phyloP scores from a whole-genome alignment of 2,113 vertebrate genomes.

The Hemicordylus capensis region DNA sequence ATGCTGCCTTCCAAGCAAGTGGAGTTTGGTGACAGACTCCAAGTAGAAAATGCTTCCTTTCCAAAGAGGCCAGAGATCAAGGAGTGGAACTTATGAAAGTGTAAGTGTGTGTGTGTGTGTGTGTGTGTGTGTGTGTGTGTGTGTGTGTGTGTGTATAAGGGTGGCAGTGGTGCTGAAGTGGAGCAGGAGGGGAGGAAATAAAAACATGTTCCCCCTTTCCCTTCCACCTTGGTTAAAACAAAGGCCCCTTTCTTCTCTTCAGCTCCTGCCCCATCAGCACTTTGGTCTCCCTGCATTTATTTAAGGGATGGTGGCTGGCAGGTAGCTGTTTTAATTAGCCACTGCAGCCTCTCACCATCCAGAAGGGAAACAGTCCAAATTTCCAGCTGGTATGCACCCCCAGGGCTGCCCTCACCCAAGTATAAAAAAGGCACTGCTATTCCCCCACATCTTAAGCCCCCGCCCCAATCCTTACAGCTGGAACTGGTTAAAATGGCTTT shows the following conservation, averaged over 20 bases:
- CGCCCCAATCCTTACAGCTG: slow-evolving; percentile 67
- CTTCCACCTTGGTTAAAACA: slow-evolving; percentile 44
- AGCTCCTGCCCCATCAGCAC: slow-evolving; percentile 36
- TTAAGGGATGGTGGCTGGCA: slow-evolving; percentile 42
- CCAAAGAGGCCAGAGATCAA: slow-evolving; percentile 17
- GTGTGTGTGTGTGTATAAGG: neutral
- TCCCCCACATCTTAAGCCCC: slow-evolving; percentile 11
- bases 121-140: neutral
- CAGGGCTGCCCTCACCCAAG: slow-evolving; percentile 35
- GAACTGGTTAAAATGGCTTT: slow-evolving; percentile 76
- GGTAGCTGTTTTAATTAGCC: slow-evolving; percentile 46
- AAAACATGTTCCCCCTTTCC: slow-evolving; percentile 43
- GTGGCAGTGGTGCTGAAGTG: neutral
- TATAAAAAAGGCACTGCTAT: slow-evolving; percentile 53
- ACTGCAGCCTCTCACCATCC: slow-evolving; percentile 28
- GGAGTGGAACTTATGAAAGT: slow-evolving; percentile 21
- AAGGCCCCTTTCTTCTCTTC: slow-evolving; percentile 56
- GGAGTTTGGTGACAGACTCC: neutral
- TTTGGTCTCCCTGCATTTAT: slow-evolving; percentile 25
- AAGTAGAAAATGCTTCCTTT: neutral
- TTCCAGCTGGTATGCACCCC: slow-evolving; percentile 18
- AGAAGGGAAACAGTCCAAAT: slow-evolving; percentile 32
- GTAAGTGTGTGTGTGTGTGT: neutral
- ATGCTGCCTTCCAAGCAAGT: neutral
- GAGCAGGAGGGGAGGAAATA: slow-evolving; percentile 45